Percentiles rank a stretch among this genome's conserved stretches.
These are phyloP conservation scores for Ceratosolen fusciceps DNA, from an alignment of 1,140 invertebrate species.

Conservation along the genomic window DNA sequence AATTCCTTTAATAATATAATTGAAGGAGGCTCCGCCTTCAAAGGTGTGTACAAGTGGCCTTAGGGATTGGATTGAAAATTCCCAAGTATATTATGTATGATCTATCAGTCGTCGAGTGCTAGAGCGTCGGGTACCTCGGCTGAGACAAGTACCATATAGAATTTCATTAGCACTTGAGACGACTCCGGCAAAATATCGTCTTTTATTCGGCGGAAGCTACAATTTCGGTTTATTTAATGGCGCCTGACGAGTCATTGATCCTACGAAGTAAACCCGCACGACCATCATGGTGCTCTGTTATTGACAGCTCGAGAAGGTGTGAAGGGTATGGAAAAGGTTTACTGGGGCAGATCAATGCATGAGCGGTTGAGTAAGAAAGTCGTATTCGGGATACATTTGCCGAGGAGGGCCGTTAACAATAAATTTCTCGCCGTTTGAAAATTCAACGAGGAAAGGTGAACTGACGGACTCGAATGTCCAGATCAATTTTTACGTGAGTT, in stretches of 20 bases:
- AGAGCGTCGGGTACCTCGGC: too few relatives aligned
- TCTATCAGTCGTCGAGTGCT: too few relatives aligned
- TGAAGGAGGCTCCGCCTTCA: too few relatives aligned
- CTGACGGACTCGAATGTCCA: neutral
- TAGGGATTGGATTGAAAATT: too few relatives aligned
- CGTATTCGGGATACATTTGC: neutral
- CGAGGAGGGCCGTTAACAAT: neutral
- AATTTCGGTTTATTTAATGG: neutral
- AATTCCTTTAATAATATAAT: too few relatives aligned
- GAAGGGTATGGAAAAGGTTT: neutral
- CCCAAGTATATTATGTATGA: too few relatives aligned
- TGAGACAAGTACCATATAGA: neutral
- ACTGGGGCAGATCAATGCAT: neutral
- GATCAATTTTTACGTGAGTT: constrained; percentile 19
- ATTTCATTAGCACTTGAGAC: neutral
- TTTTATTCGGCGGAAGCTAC: neutral
- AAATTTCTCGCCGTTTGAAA: neutral
- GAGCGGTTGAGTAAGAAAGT: neutral
- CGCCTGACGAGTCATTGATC: neutral
- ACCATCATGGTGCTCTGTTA: neutral
- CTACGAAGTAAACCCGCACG: neutral
- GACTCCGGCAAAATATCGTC: neutral
- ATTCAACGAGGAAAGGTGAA: neutral
- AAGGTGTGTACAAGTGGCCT: too few relatives aligned
- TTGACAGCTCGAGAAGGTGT: neutral